These are phyloP conservation scores for Hemitrygon akajei DNA, from an alignment of 2,797 vertebrate genomes.

Conservation along the genomic window DNA sequence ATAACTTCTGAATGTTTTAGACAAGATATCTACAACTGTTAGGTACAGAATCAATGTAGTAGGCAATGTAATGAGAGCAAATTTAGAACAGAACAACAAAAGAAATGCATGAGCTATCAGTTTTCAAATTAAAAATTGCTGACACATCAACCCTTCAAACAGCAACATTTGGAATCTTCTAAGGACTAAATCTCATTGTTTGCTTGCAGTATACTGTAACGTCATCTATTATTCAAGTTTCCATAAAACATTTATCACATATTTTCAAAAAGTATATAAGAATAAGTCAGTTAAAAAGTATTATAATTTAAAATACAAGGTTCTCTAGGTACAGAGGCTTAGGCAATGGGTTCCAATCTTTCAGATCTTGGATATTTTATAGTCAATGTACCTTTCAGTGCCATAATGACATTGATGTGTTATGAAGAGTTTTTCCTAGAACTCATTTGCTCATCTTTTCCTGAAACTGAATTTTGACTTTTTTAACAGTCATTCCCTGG, in stretches of 20 bases:
- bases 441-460: background rate
- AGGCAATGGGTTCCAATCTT: background rate
- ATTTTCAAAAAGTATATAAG: background rate
- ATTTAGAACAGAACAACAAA: background rate
- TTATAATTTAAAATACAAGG: background rate
- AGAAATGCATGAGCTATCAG: background rate
- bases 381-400: background rate
- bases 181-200: background rate
- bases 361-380: background rate
- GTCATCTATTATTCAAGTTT: background rate
- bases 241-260: background rate
- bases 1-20: background rate
- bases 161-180: background rate
- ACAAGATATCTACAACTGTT: background rate
- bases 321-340: background rate
- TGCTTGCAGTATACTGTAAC: background rate
- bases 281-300: background rate
- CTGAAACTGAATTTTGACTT: background rate
- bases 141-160: background rate
- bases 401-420: background rate
- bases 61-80: background rate
- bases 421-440: slow-evolving; percentile 7
- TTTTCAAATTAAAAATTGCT: background rate
- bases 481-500: background rate
- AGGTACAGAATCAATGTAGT: background rate